phyloP scores from a whole-genome alignment of 2,113 vertebrate species.

The Hoplias malabaricus region DNA sequence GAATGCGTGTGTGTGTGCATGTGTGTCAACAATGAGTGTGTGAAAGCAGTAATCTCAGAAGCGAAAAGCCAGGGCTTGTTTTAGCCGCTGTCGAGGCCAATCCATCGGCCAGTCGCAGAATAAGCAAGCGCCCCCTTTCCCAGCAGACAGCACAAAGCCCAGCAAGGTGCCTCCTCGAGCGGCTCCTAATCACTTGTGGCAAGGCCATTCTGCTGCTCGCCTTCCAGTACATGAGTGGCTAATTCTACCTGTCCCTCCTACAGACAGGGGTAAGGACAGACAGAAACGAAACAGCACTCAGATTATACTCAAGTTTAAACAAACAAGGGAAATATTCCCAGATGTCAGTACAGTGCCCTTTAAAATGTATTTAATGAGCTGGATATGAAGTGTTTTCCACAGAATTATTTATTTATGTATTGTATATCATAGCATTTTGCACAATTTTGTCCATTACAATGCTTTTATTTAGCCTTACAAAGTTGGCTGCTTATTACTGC shows the following conservation, averaged over 20 bases:
- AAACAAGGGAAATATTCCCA: not conserved
- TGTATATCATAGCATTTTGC: too few relatives aligned
- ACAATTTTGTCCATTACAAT: too few relatives aligned
- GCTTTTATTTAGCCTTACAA: too few relatives aligned
- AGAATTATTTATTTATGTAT: too few relatives aligned
- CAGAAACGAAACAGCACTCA: not conserved
- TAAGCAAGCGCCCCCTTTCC: slow-evolving; percentile 69
- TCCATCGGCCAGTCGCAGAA: slow-evolving; percentile 68
- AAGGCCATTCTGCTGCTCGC: slow-evolving; percentile 55
- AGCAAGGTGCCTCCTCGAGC: slow-evolving; percentile 65
- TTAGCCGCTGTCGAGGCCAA: slow-evolving; percentile 68
- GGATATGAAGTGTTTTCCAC: too few relatives aligned
- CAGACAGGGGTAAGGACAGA: slow-evolving; percentile 2
- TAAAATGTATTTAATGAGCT: too few relatives aligned
- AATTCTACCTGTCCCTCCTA: slow-evolving; percentile 40
- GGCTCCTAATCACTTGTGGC: slow-evolving; percentile 71
- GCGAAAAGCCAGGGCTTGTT: slow-evolving; percentile 64
- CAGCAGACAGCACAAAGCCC: slow-evolving; percentile 69
- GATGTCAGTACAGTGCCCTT: too few relatives aligned
- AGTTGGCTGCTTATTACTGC: too few relatives aligned
- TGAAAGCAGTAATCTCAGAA: slow-evolving; percentile 67
- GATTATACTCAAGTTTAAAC: too few relatives aligned
- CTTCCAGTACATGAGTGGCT: slow-evolving; percentile 36
- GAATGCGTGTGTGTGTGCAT: not conserved
- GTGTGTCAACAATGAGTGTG: slow-evolving; percentile 27